Percentiles rank a stretch among this genome's conserved stretches.
Conservation (phyloP, 2,797 vertebrate species). For the Telmatherina bonti region DNA sequence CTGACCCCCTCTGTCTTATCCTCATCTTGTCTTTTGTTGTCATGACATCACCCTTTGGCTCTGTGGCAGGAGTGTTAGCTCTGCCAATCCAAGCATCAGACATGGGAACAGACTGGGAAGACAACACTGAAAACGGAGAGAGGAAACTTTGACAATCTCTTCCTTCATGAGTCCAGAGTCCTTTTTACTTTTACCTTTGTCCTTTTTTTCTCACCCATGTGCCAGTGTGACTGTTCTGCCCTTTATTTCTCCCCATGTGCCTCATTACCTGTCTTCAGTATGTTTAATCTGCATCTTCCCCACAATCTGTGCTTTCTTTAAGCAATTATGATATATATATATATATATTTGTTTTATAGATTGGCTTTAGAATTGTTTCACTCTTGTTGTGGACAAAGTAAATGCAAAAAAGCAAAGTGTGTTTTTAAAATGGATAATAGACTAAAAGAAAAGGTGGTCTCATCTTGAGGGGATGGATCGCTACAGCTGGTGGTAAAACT, state of each 20-base stretch:
- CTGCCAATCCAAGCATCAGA: slow-evolving; percentile 71
- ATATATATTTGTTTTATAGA: no score
- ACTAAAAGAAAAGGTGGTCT: neutral
- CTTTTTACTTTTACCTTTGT: neutral
- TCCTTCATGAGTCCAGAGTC: neutral
- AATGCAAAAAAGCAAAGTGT: neutral
- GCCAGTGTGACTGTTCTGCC: neutral
- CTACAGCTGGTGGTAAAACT: no score
- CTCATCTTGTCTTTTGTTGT: slow-evolving; percentile 49
- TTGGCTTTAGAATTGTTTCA: neutral
- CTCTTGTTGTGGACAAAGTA: neutral
- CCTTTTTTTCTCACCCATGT: neutral
- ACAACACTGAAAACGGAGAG: slow-evolving; percentile 59
- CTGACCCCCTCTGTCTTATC: slow-evolving; percentile 47
- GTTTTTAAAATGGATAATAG: no score
- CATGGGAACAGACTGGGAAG: slow-evolving; percentile 66
- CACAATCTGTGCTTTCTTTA: neutral
- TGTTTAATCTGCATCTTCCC: neutral
- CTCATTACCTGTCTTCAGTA: neutral
- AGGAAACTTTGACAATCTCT: neutral
- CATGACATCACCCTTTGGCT: slow-evolving; percentile 64
- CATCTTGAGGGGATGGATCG: neutral
- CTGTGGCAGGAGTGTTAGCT: slow-evolving; percentile 52
- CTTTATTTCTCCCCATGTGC: neutral
- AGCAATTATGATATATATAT: neutral